These are phyloP conservation scores for Echeneis naucrates DNA, from an alignment of 2,797 vertebrate genomes.

Conservation along the genomic window DNA sequence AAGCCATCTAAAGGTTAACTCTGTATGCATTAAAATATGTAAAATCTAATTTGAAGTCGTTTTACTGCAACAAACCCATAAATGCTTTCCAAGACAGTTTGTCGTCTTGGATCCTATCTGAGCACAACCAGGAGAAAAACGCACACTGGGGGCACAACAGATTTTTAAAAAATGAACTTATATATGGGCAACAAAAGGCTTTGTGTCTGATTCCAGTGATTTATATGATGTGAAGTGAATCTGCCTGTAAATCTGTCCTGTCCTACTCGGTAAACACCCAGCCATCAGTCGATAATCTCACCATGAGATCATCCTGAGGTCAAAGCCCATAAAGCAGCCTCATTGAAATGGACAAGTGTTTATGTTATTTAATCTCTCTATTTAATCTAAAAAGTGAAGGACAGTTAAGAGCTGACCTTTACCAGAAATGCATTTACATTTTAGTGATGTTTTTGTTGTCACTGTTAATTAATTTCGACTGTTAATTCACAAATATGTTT, in stretches of 20 bases:
- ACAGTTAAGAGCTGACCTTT: neutral
- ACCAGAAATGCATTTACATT: neutral
- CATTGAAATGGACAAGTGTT: slow-evolving; percentile 26
- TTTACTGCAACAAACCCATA: neutral
- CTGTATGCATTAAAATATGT: neutral
- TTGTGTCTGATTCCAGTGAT: neutral
- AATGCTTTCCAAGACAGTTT: neutral
- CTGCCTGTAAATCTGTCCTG: neutral
- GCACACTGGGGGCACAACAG: neutral
- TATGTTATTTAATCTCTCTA: slow-evolving; percentile 58
- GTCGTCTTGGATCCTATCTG: neutral
- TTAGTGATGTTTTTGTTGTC: neutral
- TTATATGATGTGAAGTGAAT: neutral
- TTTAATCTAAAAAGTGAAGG: no score
- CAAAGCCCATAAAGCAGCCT: slow-evolving; percentile 38
- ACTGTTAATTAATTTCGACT: no score
- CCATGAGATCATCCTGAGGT: slow-evolving; percentile 26
- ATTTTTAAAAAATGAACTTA: neutral
- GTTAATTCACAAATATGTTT: no score
- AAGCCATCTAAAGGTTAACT: slow-evolving; percentile 45
- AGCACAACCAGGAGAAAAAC: neutral
- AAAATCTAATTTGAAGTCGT: neutral
- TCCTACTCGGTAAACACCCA: slow-evolving; percentile 13
- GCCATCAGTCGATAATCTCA: slow-evolving; percentile 47
- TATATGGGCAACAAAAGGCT: neutral